Conservation (phyloP, 2,888 invertebrate species). For the Danaus chrysippus region DNA sequence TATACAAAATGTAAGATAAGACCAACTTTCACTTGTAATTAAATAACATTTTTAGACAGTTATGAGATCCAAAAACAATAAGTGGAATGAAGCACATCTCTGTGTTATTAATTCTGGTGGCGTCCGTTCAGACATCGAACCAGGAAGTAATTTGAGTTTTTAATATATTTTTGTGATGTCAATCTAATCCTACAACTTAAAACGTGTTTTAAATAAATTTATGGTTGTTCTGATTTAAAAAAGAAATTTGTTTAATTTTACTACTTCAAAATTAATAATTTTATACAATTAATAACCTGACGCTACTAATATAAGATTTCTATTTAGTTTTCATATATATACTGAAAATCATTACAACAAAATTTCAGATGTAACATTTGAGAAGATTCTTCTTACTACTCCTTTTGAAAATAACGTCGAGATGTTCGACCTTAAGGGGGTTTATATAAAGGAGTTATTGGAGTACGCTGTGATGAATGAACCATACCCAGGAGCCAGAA, state of each 20-base stretch:
- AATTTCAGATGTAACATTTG: constrained; percentile 82
- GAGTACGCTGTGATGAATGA: constrained; percentile 76
- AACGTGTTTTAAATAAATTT: not conserved
- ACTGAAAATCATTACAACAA: not conserved
- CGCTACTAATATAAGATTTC: too few relatives aligned
- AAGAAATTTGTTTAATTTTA: too few relatives aligned
- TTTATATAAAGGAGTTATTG: constrained; percentile 81
- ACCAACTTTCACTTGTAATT: not conserved
- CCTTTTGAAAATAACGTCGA: constrained; percentile 89
- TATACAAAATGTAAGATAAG: not conserved
- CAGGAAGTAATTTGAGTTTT: constrained; percentile 74
- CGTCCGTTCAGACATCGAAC: constrained; percentile 81
- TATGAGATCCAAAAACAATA: constrained; percentile 58
- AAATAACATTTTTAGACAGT: constrained; percentile 58
- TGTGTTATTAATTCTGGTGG: constrained; percentile 84
- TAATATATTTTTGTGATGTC: not conserved
- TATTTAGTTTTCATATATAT: not conserved
- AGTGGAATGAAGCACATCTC: constrained; percentile 84
- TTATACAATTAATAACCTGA: too few relatives aligned
- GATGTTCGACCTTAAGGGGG: constrained; percentile 84
- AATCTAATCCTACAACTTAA: not conserved
- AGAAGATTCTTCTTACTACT: constrained; percentile 82
- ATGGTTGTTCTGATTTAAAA: too few relatives aligned
- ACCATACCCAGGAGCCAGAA: constrained; percentile 64
- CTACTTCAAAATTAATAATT: too few relatives aligned